phyloP scores from a whole-genome alignment of 1,140 invertebrate species.

The Monochamus saltuarius region DNA sequence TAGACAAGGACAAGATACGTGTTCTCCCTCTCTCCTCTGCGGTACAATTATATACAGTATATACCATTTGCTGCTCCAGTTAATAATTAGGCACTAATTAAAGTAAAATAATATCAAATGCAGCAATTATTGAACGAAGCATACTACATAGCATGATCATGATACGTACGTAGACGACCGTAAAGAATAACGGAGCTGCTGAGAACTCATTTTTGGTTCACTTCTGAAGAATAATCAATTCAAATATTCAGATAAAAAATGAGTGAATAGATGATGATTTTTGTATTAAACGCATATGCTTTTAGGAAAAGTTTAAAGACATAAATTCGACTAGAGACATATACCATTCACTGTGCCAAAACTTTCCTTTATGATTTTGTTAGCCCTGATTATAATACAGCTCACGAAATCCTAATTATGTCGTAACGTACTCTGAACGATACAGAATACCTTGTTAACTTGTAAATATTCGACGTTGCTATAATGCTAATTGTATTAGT shows the following conservation, averaged over 20 bases:
- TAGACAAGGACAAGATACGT: not conserved
- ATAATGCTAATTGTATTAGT: too few species aligned
- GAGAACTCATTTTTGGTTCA: not conserved
- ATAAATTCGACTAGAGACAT: too few species aligned
- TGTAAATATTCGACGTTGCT: too few species aligned
- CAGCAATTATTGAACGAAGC: too few species aligned
- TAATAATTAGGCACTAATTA: conserved; percentile 19
- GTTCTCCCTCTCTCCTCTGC: not conserved
- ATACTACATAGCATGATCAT: too few species aligned
- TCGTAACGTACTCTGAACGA: not conserved
- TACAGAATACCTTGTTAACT: too few species aligned
- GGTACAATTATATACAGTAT: conserved; percentile 16
- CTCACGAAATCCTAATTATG: conserved; percentile 9
- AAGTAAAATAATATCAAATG: conserved; percentile 9
- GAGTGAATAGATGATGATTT: too few species aligned
- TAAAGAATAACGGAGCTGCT: not conserved
- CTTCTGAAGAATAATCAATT: not conserved
- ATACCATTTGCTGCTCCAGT: conserved; percentile 16
- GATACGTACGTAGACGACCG: too few species aligned
- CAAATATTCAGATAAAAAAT: too few species aligned
- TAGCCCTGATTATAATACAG: conserved; percentile 4
- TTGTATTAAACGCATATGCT: too few species aligned
- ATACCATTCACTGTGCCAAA: not conserved
- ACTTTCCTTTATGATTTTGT: not conserved
- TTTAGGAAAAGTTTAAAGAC: too few species aligned